Conservation (phyloP, 1,140 invertebrate species). For the Zaprionus kolodkinae region DNA sequence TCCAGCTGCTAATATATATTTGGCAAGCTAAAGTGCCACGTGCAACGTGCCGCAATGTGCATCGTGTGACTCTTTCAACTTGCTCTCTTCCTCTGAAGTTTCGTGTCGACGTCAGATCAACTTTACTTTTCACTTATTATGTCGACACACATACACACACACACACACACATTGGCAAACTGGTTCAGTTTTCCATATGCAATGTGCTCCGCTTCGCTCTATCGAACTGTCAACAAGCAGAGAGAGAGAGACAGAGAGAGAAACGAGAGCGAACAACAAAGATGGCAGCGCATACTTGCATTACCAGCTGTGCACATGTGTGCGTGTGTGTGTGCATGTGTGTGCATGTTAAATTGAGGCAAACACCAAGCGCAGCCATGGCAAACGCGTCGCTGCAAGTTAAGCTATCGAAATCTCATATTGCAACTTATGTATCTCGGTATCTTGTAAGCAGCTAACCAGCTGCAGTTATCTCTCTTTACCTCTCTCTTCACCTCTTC, state of each 20-base stretch:
- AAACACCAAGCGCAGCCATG: conserved; percentile 55
- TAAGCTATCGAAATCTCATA: conserved; percentile 9
- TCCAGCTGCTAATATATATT: conserved; percentile 51
- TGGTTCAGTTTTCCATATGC: conserved; percentile 35
- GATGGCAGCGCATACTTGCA: conserved; percentile 28
- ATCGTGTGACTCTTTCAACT: conserved; percentile 40
- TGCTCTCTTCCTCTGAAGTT: conserved; percentile 34
- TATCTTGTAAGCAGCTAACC: conserved; percentile 3
- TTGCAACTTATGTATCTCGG: background rate
- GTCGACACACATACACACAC: conserved; percentile 42
- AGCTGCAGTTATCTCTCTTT: background rate
- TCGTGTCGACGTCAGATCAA: conserved; percentile 56
- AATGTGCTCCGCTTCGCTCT: conserved; percentile 11
- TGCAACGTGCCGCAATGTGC: conserved; percentile 51
- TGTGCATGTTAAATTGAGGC: conserved; percentile 40
- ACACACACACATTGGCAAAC: conserved; percentile 19
- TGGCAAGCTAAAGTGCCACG: conserved; percentile 55
- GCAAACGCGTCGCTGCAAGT: background rate
- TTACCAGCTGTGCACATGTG: conserved; percentile 16
- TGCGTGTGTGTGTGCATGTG: conserved; percentile 16
- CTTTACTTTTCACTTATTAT: conserved; percentile 46
- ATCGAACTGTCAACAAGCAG: conserved; percentile 54
- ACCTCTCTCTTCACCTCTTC: too few species aligned
- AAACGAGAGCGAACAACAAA: conserved; percentile 22
- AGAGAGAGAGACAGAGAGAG: background rate